phyloP scores from a whole-genome alignment of 1,140 invertebrate species.

The Agrypnia vestita region DNA sequence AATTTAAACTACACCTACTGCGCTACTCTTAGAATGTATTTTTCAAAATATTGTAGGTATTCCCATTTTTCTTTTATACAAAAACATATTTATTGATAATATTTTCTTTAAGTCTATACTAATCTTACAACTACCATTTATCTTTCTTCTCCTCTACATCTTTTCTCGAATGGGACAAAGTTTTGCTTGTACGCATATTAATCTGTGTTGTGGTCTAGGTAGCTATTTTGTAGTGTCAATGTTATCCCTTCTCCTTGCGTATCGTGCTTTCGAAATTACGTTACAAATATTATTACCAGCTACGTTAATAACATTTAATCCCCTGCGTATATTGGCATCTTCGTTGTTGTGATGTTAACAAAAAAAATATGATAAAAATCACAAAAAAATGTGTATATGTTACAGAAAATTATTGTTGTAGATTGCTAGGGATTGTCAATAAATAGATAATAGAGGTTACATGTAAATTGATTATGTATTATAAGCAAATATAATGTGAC shows the following conservation, averaged over 20 bases:
- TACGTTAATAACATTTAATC: constrained; percentile 36
- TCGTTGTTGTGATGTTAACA: constrained; percentile 61
- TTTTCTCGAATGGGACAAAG: constrained; percentile 36
- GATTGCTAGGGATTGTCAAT: constrained; percentile 58
- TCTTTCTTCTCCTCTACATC: constrained; percentile 45
- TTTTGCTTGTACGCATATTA: constrained; percentile 52
- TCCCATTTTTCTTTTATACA: background rate
- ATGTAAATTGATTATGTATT: constrained; percentile 41
- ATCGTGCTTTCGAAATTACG: constrained; percentile 45
- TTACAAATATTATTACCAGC: constrained; percentile 7
- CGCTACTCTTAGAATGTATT: too few relatives aligned
- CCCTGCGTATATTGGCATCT: constrained; percentile 57
- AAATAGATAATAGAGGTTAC: constrained; percentile 55
- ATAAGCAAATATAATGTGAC: constrained; percentile 9
- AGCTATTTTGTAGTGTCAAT: constrained; percentile 56
- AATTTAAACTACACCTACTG: too few relatives aligned
- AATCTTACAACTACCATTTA: constrained; percentile 47
- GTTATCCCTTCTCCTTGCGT: constrained; percentile 49
- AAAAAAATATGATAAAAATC: constrained; percentile 54
- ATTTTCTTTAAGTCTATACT: constrained; percentile 32
- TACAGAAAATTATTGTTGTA: constrained; percentile 60
- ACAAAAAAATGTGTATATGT: constrained; percentile 60
- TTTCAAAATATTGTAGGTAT: too few relatives aligned
- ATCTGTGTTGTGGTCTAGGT: constrained; percentile 54
- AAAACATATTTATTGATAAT: constrained; percentile 30